Evolutionary conservation across 2,888 invertebrate species (phyloP).

Genomic region (Amiota minor): DNA sequence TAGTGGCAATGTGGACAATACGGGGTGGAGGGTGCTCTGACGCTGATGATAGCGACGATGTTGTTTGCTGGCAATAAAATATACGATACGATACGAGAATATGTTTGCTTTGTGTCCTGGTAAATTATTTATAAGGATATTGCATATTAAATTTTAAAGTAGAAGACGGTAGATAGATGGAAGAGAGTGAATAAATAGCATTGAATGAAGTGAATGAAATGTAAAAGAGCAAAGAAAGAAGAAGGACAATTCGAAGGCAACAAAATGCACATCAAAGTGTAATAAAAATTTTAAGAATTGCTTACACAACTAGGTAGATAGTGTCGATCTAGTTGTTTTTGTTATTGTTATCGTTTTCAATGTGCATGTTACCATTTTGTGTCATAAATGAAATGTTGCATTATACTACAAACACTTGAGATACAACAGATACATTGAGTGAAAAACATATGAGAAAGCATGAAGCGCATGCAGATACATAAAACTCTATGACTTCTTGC

Average conservation of each 20-base stretch:
- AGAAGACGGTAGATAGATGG: not conserved
- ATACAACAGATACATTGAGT: too few species aligned
- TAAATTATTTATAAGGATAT: slow-evolving; percentile 31
- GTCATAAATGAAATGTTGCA: slow-evolving; percentile 19
- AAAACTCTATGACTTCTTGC: not conserved
- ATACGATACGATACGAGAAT: not conserved
- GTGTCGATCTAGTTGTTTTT: not conserved
- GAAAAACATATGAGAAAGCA: not conserved
- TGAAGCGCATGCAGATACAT: not conserved
- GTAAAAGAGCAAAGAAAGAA: not conserved
- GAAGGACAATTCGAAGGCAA: not conserved
- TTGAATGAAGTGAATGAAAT: not conserved
- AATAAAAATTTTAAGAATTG: slow-evolving; percentile 32
- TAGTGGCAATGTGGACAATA: not conserved
- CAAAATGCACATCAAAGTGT: slow-evolving; percentile 25
- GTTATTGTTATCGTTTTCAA: not conserved
- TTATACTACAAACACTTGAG: too few species aligned
- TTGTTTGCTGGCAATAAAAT: not conserved
- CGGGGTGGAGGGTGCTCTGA: not conserved
- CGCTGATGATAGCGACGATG: not conserved
- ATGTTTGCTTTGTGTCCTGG: not conserved
- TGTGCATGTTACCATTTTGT: not conserved
- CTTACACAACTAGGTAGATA: not conserved
- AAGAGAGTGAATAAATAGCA: too few species aligned
- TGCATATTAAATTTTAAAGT: slow-evolving; percentile 25